phyloP scores from a whole-genome alignment of 1,140 invertebrate species.

The Sycophila sp. region DNA sequence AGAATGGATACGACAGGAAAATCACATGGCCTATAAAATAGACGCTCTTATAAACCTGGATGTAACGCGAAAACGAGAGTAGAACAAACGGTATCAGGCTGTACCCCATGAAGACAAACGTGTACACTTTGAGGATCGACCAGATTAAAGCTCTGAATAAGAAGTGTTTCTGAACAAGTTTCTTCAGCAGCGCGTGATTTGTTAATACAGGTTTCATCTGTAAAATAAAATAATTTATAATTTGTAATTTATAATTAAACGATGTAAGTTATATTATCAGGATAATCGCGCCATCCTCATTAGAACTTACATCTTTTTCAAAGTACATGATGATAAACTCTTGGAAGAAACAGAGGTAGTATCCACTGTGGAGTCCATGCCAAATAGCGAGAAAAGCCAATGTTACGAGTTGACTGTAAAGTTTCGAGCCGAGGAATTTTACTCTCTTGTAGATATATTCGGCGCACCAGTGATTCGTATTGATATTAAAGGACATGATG shows the following conservation, averaged over 20 bases:
- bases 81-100: conserved; percentile 83
- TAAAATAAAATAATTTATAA: conserved; percentile 37
- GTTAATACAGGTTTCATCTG: conserved; percentile 55
- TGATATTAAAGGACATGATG: conserved; percentile 90
- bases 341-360: conserved; percentile 91
- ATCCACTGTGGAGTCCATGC: conserved; percentile 92
- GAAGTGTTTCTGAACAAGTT: conserved; percentile 57
- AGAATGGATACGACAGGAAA: conserved; percentile 71
- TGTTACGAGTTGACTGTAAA: conserved; percentile 84
- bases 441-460: conserved; percentile 93
- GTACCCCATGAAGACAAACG: conserved; percentile 87
- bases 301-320: conserved; percentile 83
- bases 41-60: conserved; percentile 69
- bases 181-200: conserved; percentile 59
- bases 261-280: not conserved
- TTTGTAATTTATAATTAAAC: not conserved
- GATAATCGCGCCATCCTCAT: not conserved
- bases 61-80: conserved; percentile 75
- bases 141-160: conserved; percentile 60
- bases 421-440: conserved; percentile 86
- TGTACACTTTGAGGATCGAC: conserved; percentile 78
- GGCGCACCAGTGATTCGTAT: conserved; percentile 92
- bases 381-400: conserved; percentile 90
- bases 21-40: conserved; percentile 74
- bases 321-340: conserved; percentile 90